Percentiles rank a stretch among this genome's conserved stretches.
Conservation (phyloP, 2,113 vertebrate genomes). For the Colius striatus region DNA sequence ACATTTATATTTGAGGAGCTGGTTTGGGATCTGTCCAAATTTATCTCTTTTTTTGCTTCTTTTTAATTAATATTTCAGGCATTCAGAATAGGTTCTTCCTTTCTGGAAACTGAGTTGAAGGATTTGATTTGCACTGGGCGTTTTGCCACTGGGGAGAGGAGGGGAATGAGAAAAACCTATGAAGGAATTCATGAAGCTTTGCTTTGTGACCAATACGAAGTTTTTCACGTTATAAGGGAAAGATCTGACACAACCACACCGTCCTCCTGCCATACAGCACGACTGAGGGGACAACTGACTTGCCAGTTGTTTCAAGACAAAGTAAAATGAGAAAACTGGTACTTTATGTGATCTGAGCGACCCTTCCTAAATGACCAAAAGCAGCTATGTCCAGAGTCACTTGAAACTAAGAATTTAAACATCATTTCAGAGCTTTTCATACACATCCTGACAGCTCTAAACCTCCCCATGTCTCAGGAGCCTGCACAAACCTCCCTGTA, state of each 20-base stretch:
- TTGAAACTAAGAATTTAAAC: background rate
- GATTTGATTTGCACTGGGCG: constrained; percentile 21
- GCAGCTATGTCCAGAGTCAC: background rate
- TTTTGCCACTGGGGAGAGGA: constrained; percentile 1
- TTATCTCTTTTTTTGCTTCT: constrained; percentile 15
- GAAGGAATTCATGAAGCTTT: background rate
- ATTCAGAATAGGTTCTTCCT: background rate
- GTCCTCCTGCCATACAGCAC: background rate
- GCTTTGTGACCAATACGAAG: background rate
- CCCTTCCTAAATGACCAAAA: background rate
- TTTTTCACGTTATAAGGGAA: background rate
- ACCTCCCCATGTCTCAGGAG: background rate
- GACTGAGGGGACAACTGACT: background rate
- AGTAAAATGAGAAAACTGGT: background rate
- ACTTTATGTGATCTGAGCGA: background rate
- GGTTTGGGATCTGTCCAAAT: constrained; percentile 59
- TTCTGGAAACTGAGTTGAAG: constrained; percentile 17
- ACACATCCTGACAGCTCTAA: background rate
- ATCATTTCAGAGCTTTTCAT: background rate
- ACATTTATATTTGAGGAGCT: constrained; percentile 57
- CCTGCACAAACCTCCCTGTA: background rate
- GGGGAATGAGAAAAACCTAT: background rate
- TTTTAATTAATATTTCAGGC: constrained; percentile 53
- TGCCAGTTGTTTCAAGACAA: background rate
- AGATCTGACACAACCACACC: background rate